Conservation (phyloP, 1,140 invertebrate genomes). For the Hermetia illucens region DNA sequence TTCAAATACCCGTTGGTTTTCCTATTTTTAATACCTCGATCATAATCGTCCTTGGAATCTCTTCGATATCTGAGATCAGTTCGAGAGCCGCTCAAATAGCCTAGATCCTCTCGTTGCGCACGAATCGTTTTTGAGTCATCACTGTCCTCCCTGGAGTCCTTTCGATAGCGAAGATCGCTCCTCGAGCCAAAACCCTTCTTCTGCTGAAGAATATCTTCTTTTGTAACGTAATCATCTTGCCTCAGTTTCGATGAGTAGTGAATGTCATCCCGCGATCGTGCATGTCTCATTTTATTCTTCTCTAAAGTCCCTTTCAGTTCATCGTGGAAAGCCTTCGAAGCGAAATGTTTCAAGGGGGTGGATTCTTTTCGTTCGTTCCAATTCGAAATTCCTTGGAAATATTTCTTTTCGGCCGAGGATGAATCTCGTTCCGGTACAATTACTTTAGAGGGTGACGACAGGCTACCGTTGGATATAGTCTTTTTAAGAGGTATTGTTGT, state of each 20-base stretch:
- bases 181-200: conserved; percentile 8
- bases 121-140: conserved; percentile 3
- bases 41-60: conserved; percentile 6
- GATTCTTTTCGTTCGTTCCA: conserved; percentile 52
- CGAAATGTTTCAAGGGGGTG: conserved; percentile 18
- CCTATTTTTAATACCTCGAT: too few species aligned
- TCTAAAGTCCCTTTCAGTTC: conserved; percentile 27
- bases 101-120: conserved; percentile 7
- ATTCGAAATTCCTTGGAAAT: conserved; percentile 58
- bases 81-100: conserved; percentile 10
- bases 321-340: conserved; percentile 26
- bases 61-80: conserved; percentile 9
- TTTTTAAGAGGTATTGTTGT: conserved; percentile 6
- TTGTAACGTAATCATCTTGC: conserved; percentile 23
- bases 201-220: conserved; percentile 25
- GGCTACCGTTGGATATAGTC: conserved; percentile 5
- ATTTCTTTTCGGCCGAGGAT: conserved; percentile 32
- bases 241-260: not conserved
- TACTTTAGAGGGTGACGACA: not conserved
- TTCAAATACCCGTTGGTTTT: conserved; percentile 5
- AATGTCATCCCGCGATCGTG: conserved; percentile 7
- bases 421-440: conserved; percentile 18
- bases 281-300: conserved; percentile 17
- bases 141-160: conserved; percentile 1
- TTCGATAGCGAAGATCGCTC: conserved; percentile 1